A percentile compares a stretch with the other conserved stretches of the same genome.
Conservation (phyloP, 2,113 vertebrate genomes). For the Ciconia boyciana region DNA sequence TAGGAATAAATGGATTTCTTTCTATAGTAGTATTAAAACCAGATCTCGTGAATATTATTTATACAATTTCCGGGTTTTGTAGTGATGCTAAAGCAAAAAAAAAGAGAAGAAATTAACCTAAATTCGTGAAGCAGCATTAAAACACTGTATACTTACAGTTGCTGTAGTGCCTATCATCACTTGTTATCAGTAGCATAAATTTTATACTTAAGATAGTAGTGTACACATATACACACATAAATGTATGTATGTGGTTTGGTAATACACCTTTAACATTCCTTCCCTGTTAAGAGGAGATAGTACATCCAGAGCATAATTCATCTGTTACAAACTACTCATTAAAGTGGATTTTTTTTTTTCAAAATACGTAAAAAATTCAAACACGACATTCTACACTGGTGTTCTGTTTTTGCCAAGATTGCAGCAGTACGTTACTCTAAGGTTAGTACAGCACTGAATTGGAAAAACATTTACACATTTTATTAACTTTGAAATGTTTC, state of each 20-base stretch:
- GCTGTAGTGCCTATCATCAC: background rate
- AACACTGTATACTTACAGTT: background rate
- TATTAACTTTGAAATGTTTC: constrained; percentile 1
- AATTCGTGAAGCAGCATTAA: background rate
- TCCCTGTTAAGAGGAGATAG: background rate
- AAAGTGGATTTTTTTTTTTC: background rate
- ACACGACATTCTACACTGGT: background rate
- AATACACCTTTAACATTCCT: background rate
- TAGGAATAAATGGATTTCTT: constrained; percentile 2
- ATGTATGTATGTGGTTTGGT: background rate
- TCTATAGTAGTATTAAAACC: background rate
- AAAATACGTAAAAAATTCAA: background rate
- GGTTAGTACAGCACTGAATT: background rate
- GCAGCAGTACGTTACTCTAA: background rate
- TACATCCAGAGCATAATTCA: background rate
- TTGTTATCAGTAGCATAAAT: background rate
- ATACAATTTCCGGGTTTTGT: background rate
- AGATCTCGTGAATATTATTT: background rate
- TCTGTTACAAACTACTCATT: background rate
- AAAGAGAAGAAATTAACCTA: background rate
- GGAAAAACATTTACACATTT: background rate
- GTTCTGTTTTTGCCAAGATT: background rate
- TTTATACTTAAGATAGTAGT: background rate
- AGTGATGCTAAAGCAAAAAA: background rate
- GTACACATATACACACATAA: background rate